Conservation (phyloP, 2,888 invertebrate species). For the Andrena hattorfiana region DNA sequence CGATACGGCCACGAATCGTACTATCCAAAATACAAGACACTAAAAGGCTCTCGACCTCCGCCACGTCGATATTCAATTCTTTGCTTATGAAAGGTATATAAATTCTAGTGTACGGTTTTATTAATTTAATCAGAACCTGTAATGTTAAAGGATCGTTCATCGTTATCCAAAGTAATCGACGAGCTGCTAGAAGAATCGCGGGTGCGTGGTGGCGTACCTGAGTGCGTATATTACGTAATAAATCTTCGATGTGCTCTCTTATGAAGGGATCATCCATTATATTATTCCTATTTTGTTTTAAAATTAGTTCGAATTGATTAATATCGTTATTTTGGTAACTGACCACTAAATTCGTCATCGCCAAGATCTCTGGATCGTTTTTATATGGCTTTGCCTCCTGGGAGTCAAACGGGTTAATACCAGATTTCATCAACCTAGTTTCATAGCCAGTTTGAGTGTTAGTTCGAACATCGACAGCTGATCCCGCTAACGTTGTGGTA, state of each 20-base stretch:
- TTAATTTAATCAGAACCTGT: constrained; percentile 98
- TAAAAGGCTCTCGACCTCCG: constrained; percentile 97
- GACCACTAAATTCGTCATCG: constrained; percentile 99
- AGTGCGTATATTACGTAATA: constrained; percentile 97
- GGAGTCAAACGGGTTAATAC: constrained; percentile 99
- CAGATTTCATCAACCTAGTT: constrained; percentile 98
- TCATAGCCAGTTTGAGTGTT: not conserved
- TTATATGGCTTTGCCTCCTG: constrained; percentile 99
- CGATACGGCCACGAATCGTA: constrained; percentile 94
- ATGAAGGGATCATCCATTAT: constrained; percentile 99
- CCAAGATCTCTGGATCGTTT: constrained; percentile 99
- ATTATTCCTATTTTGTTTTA: constrained; percentile 96
- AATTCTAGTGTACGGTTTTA: constrained; percentile 98
- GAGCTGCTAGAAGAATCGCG: not conserved
- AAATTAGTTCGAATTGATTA: constrained; percentile 98
- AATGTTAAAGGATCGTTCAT: constrained; percentile 21
- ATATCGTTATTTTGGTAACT: constrained; percentile 99
- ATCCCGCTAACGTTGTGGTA: not conserved
- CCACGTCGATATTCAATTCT: constrained; percentile 96
- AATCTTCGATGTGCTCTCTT: constrained; percentile 98
- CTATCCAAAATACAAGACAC: constrained; percentile 99
- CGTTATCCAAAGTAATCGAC: not conserved
- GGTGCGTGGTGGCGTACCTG: constrained; percentile 69
- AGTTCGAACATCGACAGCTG: not conserved
- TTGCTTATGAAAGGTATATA: constrained; percentile 99